A percentile compares a stretch with the other conserved stretches of the same genome.
Conservation (phyloP, 23 tunicate species). For the Corella eumyota region DNA sequence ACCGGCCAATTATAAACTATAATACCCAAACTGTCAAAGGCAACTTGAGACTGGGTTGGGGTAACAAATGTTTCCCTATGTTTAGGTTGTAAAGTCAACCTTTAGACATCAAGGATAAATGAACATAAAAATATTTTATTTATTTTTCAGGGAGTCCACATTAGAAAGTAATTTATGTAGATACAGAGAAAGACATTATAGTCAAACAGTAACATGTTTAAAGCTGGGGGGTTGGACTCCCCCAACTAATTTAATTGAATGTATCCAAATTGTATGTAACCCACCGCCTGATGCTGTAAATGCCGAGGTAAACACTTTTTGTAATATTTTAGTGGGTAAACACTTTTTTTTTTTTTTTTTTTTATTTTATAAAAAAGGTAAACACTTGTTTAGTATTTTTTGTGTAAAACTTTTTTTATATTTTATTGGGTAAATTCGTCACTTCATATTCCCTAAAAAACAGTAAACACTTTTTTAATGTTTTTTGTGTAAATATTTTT, state of each 20-base stretch:
- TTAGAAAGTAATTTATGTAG: constrained; percentile 29
- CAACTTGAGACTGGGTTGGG: too few relatives aligned
- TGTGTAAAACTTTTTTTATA: background rate
- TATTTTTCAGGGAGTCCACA: constrained; percentile 1
- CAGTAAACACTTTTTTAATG: too few relatives aligned
- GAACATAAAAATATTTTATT: background rate
- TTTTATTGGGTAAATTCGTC: too few relatives aligned
- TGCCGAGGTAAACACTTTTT: constrained; percentile 1
- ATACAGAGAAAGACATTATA: constrained; percentile 3
- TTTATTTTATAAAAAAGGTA: background rate
- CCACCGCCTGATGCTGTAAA: constrained; percentile 6
- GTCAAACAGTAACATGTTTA: constrained; percentile 14
- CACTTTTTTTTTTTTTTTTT: background rate
- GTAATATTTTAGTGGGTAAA: background rate
- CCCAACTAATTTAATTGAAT: constrained; percentile 17
- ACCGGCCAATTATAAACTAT: too few relatives aligned
- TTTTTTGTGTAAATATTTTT: too few relatives aligned
- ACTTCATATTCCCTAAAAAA: too few relatives aligned
- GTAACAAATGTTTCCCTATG: too few relatives aligned
- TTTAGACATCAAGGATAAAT: too few relatives aligned
- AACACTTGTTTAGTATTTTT: background rate
- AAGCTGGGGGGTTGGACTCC: constrained; percentile 25
- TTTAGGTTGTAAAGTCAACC: too few relatives aligned
- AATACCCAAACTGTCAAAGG: too few relatives aligned
- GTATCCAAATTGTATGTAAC: constrained; percentile 9